Evolutionary conservation across 2,888 invertebrate species (phyloP).

Genomic region (Limnephilus auricula): DNA sequence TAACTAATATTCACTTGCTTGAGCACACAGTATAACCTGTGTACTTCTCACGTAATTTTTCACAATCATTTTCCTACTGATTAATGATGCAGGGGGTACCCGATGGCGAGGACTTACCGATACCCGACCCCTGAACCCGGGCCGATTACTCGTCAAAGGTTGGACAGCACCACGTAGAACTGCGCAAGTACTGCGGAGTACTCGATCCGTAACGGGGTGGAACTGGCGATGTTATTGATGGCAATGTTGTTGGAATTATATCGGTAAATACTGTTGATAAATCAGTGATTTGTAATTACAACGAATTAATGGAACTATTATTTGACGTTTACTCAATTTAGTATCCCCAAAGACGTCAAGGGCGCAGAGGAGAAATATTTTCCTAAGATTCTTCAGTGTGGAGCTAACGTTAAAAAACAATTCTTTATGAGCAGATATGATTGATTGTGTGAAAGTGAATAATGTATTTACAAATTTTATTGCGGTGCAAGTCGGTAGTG

Average conservation of each 20-base stretch:
- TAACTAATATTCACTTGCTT: slow-evolving; percentile 2
- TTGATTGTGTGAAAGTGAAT: no score
- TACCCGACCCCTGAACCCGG: slow-evolving; percentile 14
- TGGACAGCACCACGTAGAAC: slow-evolving; percentile 29
- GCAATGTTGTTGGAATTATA: background rate
- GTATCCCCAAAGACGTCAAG: no score
- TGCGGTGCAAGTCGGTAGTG: no score
- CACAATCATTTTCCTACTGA: slow-evolving; percentile 17
- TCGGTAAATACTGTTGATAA: background rate
- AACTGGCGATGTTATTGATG: background rate
- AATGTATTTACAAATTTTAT: no score
- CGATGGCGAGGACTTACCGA: slow-evolving; percentile 14
- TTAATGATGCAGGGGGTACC: slow-evolving; percentile 24
- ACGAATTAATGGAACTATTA: background rate
- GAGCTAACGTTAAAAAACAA: no score
- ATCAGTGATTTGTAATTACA: background rate
- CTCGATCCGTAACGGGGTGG: background rate
- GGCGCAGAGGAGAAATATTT: no score
- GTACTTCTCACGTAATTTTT: slow-evolving; percentile 8
- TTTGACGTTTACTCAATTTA: no score
- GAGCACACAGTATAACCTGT: background rate
- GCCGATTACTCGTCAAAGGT: background rate
- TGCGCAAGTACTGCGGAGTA: background rate
- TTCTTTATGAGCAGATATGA: no score
- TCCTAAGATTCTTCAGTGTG: no score